Evolutionary conservation across 2,888 invertebrate genomes (phyloP).

Genomic region (Zygaena filipendulae): DNA sequence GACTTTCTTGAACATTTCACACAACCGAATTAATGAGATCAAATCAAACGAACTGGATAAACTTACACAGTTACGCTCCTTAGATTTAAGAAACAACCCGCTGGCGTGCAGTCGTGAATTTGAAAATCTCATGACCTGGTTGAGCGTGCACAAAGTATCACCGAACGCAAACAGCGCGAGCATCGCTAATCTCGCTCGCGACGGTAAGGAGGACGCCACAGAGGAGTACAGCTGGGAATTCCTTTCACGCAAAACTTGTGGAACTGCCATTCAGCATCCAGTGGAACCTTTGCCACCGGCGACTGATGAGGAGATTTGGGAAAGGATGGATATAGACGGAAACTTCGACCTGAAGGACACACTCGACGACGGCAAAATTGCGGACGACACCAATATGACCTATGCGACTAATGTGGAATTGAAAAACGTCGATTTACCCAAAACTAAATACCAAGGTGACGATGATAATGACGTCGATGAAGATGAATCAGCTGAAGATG

Average conservation of each 20-base stretch:
- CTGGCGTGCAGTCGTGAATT: constrained; percentile 76
- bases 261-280: constrained; percentile 34
- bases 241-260: constrained; percentile 54
- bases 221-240: constrained; percentile 48
- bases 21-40: constrained; percentile 69
- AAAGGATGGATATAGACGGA: constrained; percentile 50
- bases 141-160: constrained; percentile 67
- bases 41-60: constrained; percentile 69
- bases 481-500: constrained; percentile 40
- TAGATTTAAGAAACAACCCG: constrained; percentile 74
- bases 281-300: constrained; percentile 40
- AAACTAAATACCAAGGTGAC: constrained; percentile 33
- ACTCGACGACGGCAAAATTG: constrained; percentile 46
- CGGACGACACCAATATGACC: constrained; percentile 28
- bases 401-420: constrained; percentile 23
- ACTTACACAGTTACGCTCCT: constrained; percentile 64
- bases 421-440: constrained; percentile 22
- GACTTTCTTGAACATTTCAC: constrained; percentile 67
- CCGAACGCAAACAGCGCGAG: constrained; percentile 50
- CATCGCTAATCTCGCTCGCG: constrained; percentile 47
- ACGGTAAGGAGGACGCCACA: constrained; percentile 38
- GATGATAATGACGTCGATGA: constrained; percentile 37
- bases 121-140: constrained; percentile 73
- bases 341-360: constrained; percentile 54
- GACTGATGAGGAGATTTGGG: constrained; percentile 60